Evolutionary conservation across 64 coral and sea anemone species (phyloP).

Genomic region (Pocillopora verrucosa): DNA sequence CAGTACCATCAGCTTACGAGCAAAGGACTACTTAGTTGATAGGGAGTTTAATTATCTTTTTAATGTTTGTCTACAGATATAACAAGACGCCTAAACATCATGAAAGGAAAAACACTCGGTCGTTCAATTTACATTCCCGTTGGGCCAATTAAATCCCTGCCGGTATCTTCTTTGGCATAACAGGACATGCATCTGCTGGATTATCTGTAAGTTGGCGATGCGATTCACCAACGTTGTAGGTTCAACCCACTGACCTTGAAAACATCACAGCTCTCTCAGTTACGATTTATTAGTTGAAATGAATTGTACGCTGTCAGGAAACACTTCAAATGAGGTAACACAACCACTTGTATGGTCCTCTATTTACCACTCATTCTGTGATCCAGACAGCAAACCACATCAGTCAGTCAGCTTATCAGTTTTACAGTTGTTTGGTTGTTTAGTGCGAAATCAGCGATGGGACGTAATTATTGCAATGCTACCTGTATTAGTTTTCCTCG

Average conservation of each 20-base stretch:
- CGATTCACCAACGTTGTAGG: no score
- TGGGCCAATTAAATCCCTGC: constrained; percentile 2
- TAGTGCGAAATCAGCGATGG: background rate
- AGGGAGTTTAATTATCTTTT: no score
- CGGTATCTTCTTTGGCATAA: background rate
- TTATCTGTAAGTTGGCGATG: background rate
- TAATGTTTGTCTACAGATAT: background rate
- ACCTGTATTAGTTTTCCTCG: no score
- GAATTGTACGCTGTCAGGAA: no score
- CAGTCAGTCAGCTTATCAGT: background rate
- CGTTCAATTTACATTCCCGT: constrained; percentile 3
- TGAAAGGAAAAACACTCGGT: constrained; percentile 2
- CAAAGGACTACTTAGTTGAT: no score
- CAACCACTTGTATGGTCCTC: background rate
- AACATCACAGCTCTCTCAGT: no score
- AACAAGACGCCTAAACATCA: background rate
- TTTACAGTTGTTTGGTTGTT: background rate
- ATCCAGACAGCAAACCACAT: background rate
- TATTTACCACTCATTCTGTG: background rate
- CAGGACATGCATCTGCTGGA: background rate
- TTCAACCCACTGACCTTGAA: no score
- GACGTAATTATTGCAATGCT: no score
- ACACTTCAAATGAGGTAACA: no score
- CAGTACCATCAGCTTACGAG: no score
- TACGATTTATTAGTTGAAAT: no score